These are phyloP conservation scores for Leptarthrus brevirostris DNA, from an alignment of 2,888 invertebrate species.

Conservation along the genomic window DNA sequence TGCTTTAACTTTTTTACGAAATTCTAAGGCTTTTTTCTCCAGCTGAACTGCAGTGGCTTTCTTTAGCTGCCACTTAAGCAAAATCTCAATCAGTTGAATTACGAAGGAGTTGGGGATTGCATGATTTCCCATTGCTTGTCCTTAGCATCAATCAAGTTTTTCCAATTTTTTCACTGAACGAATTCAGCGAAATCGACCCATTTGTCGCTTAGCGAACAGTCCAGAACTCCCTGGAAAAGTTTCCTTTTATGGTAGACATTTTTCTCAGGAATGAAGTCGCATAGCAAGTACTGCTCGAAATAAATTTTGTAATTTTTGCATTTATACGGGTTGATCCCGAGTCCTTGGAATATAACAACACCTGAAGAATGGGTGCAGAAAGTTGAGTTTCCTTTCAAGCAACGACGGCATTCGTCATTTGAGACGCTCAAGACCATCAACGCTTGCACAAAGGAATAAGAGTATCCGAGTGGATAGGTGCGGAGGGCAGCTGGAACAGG, in stretches of 20 bases:
- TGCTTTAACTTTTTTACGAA: too few species aligned
- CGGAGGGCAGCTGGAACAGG: constrained; percentile 16
- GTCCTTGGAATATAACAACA: neutral
- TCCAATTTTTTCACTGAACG: neutral
- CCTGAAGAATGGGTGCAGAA: constrained; percentile 19
- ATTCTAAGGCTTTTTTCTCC: too few species aligned
- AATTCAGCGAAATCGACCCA: constrained; percentile 9
- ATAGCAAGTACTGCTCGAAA: neutral
- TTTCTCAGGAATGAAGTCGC: neutral
- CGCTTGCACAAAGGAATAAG: constrained; percentile 23
- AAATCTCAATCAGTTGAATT: constrained; percentile 19
- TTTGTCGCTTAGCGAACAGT: neutral
- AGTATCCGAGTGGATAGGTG: neutral
- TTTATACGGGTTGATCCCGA: constrained; percentile 37
- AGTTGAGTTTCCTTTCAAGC: constrained; percentile 25
- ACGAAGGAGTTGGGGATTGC: neutral
- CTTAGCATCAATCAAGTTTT: constrained; percentile 22
- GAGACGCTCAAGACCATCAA: constrained; percentile 45
- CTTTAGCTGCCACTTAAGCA: neutral
- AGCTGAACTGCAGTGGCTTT: neutral
- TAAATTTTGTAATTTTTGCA: constrained; percentile 44
- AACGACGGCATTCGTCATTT: constrained; percentile 39
- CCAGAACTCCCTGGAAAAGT: neutral
- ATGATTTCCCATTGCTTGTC: constrained; percentile 4
- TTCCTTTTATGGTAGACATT: neutral